Base-by-base conservation (phyloP, 2,797 vertebrate genomes). In the Malacoraja senta region DNA sequence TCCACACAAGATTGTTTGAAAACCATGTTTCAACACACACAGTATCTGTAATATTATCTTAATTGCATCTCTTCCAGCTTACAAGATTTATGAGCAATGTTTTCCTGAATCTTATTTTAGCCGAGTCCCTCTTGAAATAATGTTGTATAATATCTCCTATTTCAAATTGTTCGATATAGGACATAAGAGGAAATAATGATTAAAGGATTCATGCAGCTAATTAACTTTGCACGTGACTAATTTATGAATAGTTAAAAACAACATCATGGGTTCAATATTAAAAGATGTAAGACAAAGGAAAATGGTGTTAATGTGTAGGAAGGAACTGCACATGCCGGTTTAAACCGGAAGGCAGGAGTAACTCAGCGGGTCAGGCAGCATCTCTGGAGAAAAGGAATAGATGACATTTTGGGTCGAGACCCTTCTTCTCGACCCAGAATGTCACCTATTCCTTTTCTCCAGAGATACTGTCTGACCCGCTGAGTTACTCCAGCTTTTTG, bases 41-140 rank as follows among this genome's bases (percentile, higher is more conserved):
- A 13, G 24, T 76, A 53, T 38, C 90, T 74, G 7, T 91, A 72
- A n/a, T 38, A 92, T 92, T 92, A 76, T 92, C 71, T 92, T 76
- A 76, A 76, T 92, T 76, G 72, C 71, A 53, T 4, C 71, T 53
- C 71, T 72, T 26, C 35, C 8, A 38, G 13, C 35, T 53, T 53
- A 58, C 10, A 74, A 38, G 38, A 92, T 58, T 76, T 53, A 38
- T 76, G 90, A 76, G 29, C 71, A 76, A 53, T 29, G 44, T 92
- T 72, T 44, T 71, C 38, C 63, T 71, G 21, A 72, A 91, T 91
- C 65, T 71, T 21, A 92, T 74, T 76, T 74, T 76, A 53, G 71
- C 24, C 72, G 15, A 92, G 3, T n/a, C 90, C 24, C 65, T 68
- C 17, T 2, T 53, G 71, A 38, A 58, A 74, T 17, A 4, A 53